Base-by-base conservation (phyloP, 2,888 invertebrate genomes). In the Cryptosula pallasiana region DNA sequence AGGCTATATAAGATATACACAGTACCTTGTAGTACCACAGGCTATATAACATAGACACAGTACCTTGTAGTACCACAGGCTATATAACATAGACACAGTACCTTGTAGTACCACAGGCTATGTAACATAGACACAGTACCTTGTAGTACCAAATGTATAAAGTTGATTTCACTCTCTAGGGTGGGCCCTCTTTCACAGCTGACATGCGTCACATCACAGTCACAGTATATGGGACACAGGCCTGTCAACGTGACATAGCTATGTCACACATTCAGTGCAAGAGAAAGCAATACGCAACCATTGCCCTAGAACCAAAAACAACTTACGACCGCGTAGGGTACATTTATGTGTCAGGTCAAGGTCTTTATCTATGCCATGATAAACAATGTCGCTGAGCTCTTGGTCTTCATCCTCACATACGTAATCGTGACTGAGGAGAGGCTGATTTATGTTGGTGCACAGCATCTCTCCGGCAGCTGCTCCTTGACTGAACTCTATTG, bases 291-390 rank as follows among this genome's bases (percentile, higher is more conserved):
- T 5, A 45, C 5, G 20, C 45, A 13, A 45, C 45, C 45, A 45
- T 45, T n/a, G 45, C 5, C 20, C 45, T 45, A 45, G 20, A 45
- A 45, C 45, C 20, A 45, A 45, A 45, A 5, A 5, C 45, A 45
- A 63, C 63, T 63, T 63, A 63, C 63, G 27, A 32, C 32, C 63
- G 32, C 13, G 29, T 27, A 27, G 1, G 13, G 63, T 25, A 32
- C 63, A 63, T 63, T 63, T 63, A 32, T 63, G 63, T 32, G 63
- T 63, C 20, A 63, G 27, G 27, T 63, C 63, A 13, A 63, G 13
- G 32, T 63, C 32, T 27, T 25, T 34, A 5, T 32, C 63, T 27
- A 63, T 32, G 16, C 63, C 63, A 32, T 63, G 63, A 5, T 29
- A 20, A 45, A 45, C 45, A 20, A 45, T 45, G 9, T 45, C 45